Conservation (phyloP, 2,797 vertebrate species). For the Eupleurogrammus muticus region DNA sequence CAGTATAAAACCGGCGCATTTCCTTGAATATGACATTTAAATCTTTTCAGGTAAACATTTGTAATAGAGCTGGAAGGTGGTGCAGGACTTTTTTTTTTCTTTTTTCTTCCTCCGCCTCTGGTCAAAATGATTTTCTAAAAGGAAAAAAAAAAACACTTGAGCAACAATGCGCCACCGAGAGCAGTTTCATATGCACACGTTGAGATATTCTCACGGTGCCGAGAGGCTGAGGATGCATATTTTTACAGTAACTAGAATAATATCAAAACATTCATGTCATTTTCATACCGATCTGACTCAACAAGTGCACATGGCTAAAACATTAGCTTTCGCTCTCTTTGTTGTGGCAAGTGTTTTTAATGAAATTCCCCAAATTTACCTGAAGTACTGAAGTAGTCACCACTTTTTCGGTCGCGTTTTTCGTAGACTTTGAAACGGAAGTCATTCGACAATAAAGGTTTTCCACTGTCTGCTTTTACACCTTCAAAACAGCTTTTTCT, state of each 20-base stretch:
- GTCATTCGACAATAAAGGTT: conserved; percentile 34
- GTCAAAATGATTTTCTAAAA: conserved; percentile 43
- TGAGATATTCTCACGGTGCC: conserved; percentile 70
- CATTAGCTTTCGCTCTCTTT: conserved; percentile 78
- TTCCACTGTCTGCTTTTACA: conserved; percentile 37
- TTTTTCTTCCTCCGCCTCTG: conserved; percentile 9
- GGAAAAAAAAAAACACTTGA: conserved; percentile 1
- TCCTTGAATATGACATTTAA: conserved; percentile 77
- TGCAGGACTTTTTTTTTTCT: neutral
- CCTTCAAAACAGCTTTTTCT: conserved; percentile 2
- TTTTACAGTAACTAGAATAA: conserved; percentile 84
- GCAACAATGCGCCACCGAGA: conserved; percentile 20
- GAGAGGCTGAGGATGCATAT: conserved; percentile 34
- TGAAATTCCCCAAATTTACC: conserved; percentile 88
- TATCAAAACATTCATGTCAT: conserved; percentile 77
- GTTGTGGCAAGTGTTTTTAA: conserved; percentile 88
- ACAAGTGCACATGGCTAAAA: conserved; percentile 77
- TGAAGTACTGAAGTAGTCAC: conserved; percentile 83
- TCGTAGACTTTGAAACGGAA: conserved; percentile 59
- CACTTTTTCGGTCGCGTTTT: conserved; percentile 75
- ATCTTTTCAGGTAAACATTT: conserved; percentile 32
- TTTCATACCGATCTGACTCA: conserved; percentile 81
- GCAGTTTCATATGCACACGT: conserved; percentile 43
- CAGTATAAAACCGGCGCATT: conserved; percentile 30
- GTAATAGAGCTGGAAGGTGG: conserved; percentile 19